Base-by-base conservation (phyloP, 2,888 invertebrate genomes). In the Chouioia cunea region DNA sequence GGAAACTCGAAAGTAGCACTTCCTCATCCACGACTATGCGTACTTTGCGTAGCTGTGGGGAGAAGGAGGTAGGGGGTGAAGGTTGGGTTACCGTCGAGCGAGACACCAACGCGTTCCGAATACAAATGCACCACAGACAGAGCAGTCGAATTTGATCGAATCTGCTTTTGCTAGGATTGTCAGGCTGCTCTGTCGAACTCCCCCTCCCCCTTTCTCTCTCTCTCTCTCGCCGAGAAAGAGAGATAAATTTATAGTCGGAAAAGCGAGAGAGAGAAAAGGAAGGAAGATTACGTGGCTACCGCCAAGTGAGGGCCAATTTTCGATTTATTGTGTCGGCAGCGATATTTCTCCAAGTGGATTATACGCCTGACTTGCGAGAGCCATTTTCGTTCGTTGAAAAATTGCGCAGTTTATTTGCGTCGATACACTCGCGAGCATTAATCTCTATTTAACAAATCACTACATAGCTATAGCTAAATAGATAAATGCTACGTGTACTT, bases 261-360 rank as follows among this genome's bases (percentile, higher is more conserved):
- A 18, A n/a, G 57, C 1, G 18, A 8, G 14, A 18, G 15, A 16
- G 47, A 23, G 54, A 23, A 44, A 54, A 62, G 65, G 64, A 48
- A 48, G 12, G 18, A 12, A 65, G 65, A 65, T 68, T 71, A 63
- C 52, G 43, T 14, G 56, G 14, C 56, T 36, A 36, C 14, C 43
- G 27, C 54, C 14, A 16, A 53, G 53, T 14, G 53, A 36, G 58
- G 16, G 48, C 14, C 48, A 44, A 65, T 70, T 70, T 65, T 60
- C 70, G 60, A 70, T 73, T 73, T 73, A 73, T 56, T 20, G 66
- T 43, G 54, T 36, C 23, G 47, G 23, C 44, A 23, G 53, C 48
- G 18, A 52, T 43, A 54, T 59, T 54, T 58, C 46, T 54, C 57
- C 58, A 12, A 27, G 52, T 62, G 57, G 69, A 63, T 69, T 69